Evolutionary conservation across 2,888 invertebrate species (phyloP), one percentile per base, ranked within the genome.

Genomic region (Pantelozetes paolii): DNA sequence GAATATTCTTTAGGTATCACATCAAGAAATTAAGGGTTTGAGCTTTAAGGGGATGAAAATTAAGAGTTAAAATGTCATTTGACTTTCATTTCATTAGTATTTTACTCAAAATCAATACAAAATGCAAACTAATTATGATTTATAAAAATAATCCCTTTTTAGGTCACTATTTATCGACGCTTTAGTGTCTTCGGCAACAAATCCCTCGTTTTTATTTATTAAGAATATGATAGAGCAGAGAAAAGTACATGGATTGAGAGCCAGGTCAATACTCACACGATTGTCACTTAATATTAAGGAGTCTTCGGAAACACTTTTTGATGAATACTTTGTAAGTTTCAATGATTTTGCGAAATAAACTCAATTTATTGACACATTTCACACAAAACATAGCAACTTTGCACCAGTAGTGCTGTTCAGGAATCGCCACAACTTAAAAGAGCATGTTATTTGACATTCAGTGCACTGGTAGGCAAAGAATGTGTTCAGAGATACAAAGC

Each of bases 381-480:
- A 9, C 13, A 20, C 11, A 54, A 54, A 62, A 26, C n/a, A 62
- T 62, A 62, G 62, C 62, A 62, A 62, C 62, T 62, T 28, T 62
- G 62, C 62, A 32, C 62, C 30, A 62, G 62, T 62, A 32, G 62
- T 62, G 8, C 32, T 20, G 62, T 62, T 1, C 62, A 62, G 62
- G 62, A 62, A 62, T 62, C n/a, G 18, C 30, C 18, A 32, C 2
- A 62, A 30, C 62, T 62, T 3, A 62, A 62, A 36, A 62, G 26
- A 32, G 36, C 62, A n/a, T 62, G 62, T 32, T 62, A 62, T 62
- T 62, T 62, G 36, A 28, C 62, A 62, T 62, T 62, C 62, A 62
- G 62, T 62, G 62, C 62, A 62, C 62, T 62, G 62, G 62, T 62
- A 36, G 62, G 62, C 32, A 62, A 62, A 11, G 32, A 62, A 62